Percentiles rank a stretch among this genome's conserved stretches.
These are phyloP conservation scores for Athripsodes cinereus DNA, from an alignment of 2,888 invertebrate species.

Conservation along the genomic window DNA sequence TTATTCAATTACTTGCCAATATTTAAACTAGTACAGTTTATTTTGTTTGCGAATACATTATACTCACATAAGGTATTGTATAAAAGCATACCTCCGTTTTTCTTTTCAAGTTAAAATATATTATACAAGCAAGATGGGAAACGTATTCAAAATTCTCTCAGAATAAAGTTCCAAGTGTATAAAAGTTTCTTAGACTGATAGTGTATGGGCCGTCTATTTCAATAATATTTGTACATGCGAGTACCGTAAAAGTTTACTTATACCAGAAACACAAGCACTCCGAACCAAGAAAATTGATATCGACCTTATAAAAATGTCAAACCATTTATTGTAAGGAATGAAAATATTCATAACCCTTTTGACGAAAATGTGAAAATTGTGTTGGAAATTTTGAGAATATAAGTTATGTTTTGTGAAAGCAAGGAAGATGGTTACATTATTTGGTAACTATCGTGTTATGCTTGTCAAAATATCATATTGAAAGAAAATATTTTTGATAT, in stretches of 20 bases:
- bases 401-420: neutral
- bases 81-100: neutral
- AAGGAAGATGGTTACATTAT: neutral
- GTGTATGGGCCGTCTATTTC: slow-evolving; percentile 28
- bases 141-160: slow-evolving; percentile 23
- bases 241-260: slow-evolving; percentile 7
- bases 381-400: neutral
- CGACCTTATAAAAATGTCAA: neutral
- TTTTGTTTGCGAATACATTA: no score
- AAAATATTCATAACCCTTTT: neutral
- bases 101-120: slow-evolving; percentile 2
- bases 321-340: neutral
- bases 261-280: neutral
- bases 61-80: no score
- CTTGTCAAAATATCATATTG: neutral
- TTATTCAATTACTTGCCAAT: no score
- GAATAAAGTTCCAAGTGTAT: slow-evolving; percentile 26
- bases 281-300: no score
- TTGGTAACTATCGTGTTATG: neutral
- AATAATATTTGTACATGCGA: slow-evolving; percentile 27
- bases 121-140: slow-evolving; percentile 4
- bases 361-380: neutral
- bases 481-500: neutral
- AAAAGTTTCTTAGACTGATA: slow-evolving; percentile 27
- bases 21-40: no score